Conservation (phyloP, 1,140 invertebrate genomes). For the Diachasmimorpha longicaudata region DNA sequence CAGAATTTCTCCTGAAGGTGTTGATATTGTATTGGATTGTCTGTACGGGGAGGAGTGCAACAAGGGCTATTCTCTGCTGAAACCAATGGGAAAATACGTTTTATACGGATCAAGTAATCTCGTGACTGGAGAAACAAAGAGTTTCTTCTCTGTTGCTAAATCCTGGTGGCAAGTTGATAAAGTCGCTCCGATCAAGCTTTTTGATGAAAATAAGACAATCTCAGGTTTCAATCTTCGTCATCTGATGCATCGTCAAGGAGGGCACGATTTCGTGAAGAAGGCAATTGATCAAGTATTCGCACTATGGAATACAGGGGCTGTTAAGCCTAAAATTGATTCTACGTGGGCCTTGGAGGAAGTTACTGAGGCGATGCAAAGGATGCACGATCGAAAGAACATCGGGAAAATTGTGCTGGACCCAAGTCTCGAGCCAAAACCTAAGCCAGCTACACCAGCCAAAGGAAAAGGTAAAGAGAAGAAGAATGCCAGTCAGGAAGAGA, state of each 20-base stretch:
- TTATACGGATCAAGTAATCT: constrained; percentile 86
- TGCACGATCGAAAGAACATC: constrained; percentile 90
- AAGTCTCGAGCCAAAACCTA: constrained; percentile 76
- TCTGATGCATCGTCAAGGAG: constrained; percentile 81
- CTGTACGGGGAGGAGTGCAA: constrained; percentile 88
- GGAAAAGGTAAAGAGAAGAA: constrained; percentile 75
- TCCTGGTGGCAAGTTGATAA: constrained; percentile 93
- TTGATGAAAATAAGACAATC: constrained; percentile 87
- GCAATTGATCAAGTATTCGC: constrained; percentile 76
- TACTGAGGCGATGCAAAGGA: constrained; percentile 88
- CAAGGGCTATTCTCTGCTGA: constrained; percentile 81
- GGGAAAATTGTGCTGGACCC: constrained; percentile 88
- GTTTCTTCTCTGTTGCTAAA: constrained; percentile 85
- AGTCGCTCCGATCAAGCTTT: constrained; percentile 85
- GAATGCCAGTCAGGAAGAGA: constrained; percentile 72
- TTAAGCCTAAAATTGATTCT: constrained; percentile 84
- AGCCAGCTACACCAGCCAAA: constrained; percentile 77
- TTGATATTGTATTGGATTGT: constrained; percentile 88
- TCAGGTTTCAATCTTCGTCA: constrained; percentile 84
- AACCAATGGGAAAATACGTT: constrained; percentile 89
- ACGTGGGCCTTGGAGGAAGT: constrained; percentile 87
- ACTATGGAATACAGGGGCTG: constrained; percentile 77
- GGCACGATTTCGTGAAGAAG: constrained; percentile 71
- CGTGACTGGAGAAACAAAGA: constrained; percentile 87
- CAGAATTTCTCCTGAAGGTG: constrained; percentile 78